Conservation (phyloP, 2,888 invertebrate species). For the Lathronympha strigana region DNA sequence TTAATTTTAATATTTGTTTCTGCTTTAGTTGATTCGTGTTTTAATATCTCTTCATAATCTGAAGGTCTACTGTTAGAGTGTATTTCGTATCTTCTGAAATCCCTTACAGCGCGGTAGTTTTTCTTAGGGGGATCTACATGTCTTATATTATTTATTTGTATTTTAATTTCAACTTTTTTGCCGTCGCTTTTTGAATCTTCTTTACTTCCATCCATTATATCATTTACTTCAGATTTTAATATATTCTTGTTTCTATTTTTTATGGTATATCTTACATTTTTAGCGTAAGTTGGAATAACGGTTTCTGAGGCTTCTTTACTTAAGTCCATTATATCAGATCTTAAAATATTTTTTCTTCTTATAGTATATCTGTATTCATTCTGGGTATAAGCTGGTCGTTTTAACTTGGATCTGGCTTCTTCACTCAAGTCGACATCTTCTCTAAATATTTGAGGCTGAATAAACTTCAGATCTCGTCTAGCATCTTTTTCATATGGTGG, state of each 20-base stretch:
- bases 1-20: neutral
- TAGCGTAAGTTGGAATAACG: neutral
- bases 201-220: neutral
- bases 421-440: too few species aligned
- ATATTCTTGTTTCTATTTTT: neutral
- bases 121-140: neutral
- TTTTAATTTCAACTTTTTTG: slow-evolving; percentile 1
- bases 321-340: neutral
- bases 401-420: too few species aligned
- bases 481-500: neutral
- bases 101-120: neutral
- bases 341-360: too few species aligned
- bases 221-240: neutral
- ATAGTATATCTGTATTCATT: too few species aligned
- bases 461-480: neutral
- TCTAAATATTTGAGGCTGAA: neutral
- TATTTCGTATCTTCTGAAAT: neutral
- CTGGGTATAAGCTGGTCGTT: too few species aligned
- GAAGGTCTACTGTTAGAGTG: neutral
- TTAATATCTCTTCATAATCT: neutral
- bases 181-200: neutral
- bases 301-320: neutral
- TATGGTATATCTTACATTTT: neutral
- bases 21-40: neutral
- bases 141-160: slow-evolving; percentile 3